These are phyloP conservation scores for Agelaius tricolor DNA, from an alignment of 2,113 vertebrate genomes.

Conservation along the genomic window DNA sequence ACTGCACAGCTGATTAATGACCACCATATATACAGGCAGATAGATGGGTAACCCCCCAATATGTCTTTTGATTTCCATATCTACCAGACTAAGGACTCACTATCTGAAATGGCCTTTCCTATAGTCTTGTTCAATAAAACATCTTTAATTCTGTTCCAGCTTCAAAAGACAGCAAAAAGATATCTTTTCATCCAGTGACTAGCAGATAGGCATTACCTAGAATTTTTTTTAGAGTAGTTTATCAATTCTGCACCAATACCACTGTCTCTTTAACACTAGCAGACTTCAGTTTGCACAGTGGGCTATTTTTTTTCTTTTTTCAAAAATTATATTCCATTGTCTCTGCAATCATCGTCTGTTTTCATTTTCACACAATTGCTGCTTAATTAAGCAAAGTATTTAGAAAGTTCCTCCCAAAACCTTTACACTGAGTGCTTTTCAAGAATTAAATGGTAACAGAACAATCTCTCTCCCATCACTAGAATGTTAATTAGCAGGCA, in stretches of 20 bases:
- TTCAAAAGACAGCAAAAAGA: background rate
- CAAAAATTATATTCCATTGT: constrained; percentile 30
- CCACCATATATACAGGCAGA: background rate
- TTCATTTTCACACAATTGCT: constrained; percentile 11
- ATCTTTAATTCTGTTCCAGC: background rate
- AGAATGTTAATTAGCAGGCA: background rate
- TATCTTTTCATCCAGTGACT: background rate
- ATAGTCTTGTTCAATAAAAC: background rate
- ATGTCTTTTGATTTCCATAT: background rate
- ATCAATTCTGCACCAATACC: background rate
- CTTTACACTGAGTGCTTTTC: background rate
- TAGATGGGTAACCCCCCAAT: background rate
- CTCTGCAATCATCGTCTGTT: constrained; percentile 22
- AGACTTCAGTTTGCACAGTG: background rate
- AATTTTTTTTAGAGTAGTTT: background rate
- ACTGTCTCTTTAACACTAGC: background rate
- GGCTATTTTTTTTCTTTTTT: background rate
- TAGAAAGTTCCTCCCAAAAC: constrained; percentile 6
- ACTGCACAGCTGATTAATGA: background rate
- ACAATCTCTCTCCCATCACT: background rate
- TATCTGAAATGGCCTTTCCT: background rate
- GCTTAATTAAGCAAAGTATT: constrained; percentile 33
- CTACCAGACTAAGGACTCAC: background rate
- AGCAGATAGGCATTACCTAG: background rate
- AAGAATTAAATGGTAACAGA: constrained; percentile 27